Conservation (phyloP, 2,113 vertebrate species). For the Lycaon pictus region DNA sequence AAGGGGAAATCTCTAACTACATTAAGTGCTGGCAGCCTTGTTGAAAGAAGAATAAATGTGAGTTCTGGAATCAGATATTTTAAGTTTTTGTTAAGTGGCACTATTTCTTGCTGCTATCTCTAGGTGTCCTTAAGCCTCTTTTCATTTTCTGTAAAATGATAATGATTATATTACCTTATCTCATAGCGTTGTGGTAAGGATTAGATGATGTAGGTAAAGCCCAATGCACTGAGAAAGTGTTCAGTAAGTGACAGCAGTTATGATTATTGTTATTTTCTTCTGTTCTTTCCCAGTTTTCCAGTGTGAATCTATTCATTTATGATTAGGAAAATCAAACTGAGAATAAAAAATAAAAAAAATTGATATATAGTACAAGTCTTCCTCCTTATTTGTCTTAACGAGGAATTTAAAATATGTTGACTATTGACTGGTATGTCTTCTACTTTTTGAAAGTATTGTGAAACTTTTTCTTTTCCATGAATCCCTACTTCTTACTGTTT, state of each 20-base stretch:
- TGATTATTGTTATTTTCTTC: background rate
- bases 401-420: background rate
- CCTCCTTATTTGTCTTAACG: background rate
- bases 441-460: constrained; percentile 45
- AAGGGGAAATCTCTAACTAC: background rate
- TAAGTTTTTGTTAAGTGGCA: background rate
- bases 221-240: background rate
- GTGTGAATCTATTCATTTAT: background rate
- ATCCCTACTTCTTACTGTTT: background rate
- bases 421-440: rapidly evolving
- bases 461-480: background rate
- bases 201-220: background rate
- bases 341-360: background rate
- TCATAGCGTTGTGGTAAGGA: background rate
- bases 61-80: background rate
- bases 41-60: background rate
- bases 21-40: background rate
- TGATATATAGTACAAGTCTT: background rate
- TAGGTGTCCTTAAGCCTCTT: background rate
- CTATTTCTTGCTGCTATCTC: background rate
- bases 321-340: background rate
- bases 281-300: background rate
- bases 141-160: background rate
- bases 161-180: background rate
- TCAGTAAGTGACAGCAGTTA: background rate